Conservation (phyloP, 2,113 vertebrate species). For the Eubucco bourcierii region DNA sequence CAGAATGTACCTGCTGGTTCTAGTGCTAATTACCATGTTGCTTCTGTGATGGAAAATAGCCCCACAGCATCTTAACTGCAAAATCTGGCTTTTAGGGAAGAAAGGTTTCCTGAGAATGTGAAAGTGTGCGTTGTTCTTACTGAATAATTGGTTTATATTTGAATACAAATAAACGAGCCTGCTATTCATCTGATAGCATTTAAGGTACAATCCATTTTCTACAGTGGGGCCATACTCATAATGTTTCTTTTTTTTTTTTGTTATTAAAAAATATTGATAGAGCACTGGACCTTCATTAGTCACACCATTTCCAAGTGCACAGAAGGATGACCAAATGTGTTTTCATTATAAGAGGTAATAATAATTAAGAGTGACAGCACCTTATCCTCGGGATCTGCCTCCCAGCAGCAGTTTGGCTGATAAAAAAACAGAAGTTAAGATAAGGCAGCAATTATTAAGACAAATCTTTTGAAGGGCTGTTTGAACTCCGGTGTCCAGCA, state of each 20-base stretch:
- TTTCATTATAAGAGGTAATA: constrained; percentile 66
- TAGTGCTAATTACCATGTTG: not conserved
- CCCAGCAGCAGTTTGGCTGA: constrained; percentile 59
- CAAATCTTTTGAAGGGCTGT: constrained; percentile 69
- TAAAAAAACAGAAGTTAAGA: constrained; percentile 68
- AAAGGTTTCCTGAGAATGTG: not conserved
- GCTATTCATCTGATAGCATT: constrained; percentile 19
- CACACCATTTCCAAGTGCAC: constrained; percentile 46
- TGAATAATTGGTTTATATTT: constrained; percentile 30
- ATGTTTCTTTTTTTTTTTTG: not conserved
- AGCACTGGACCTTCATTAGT: constrained; percentile 34
- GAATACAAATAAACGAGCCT: constrained; percentile 13
- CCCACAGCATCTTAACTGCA: not conserved
- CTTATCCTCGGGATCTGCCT: constrained; percentile 65
- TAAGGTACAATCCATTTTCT: constrained; percentile 20
- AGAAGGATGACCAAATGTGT: constrained; percentile 51
- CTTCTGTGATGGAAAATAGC: constrained; percentile 29
- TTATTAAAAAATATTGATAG: constrained; percentile 58
- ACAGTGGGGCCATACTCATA: not conserved
- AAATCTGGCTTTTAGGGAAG: constrained; percentile 14
- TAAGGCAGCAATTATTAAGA: constrained; percentile 71
- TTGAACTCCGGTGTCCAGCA: constrained; percentile 66
- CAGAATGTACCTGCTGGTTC: constrained; percentile 30
- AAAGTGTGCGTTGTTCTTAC: constrained; percentile 6
- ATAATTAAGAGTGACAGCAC: constrained; percentile 69